Conservation (phyloP, 2,797 vertebrate genomes). For the Perodicticus potto region DNA sequence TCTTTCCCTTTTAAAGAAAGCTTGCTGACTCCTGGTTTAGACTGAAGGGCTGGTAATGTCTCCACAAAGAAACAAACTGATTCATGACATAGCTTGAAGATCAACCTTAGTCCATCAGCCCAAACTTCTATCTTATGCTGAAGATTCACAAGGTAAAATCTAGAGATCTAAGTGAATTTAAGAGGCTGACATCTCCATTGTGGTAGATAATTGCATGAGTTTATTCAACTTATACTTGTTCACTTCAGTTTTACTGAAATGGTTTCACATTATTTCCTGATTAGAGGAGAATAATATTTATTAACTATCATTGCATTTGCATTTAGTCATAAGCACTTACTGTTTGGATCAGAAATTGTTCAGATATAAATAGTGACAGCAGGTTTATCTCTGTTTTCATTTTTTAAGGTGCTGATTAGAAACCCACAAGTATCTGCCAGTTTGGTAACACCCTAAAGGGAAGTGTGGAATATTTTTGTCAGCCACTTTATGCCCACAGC, state of each 20-base stretch:
- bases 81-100: neutral
- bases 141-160: neutral
- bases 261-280: neutral
- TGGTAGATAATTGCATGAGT: neutral
- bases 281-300: neutral
- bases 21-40: neutral
- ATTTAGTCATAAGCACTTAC: neutral
- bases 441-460: neutral
- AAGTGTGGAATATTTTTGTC: neutral
- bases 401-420: neutral
- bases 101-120: neutral
- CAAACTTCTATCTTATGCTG: neutral
- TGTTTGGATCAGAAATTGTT: neutral
- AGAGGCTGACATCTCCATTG: neutral
- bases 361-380: neutral
- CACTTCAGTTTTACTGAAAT: neutral
- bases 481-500: neutral
- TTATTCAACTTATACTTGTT: neutral
- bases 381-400: neutral
- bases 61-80: neutral
- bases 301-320: neutral
- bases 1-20: neutral
- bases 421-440: neutral
- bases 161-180: neutral
- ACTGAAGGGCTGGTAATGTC: neutral